These are phyloP conservation scores for Caenorhabditis sinica DNA, from an alignment of 2,888 invertebrate species.

Conservation along the genomic window DNA sequence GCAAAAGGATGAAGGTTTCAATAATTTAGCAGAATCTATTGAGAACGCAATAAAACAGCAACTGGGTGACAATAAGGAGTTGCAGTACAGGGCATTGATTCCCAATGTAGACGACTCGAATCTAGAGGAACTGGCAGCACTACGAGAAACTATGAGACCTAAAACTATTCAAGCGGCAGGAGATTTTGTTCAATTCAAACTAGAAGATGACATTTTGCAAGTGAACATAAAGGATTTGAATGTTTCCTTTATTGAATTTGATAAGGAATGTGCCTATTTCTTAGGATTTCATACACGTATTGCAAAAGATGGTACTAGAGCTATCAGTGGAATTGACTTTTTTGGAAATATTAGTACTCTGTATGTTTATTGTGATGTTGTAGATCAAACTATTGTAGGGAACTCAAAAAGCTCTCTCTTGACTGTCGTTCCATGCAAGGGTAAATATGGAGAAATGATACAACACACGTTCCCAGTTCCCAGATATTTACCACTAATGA, in stretches of 20 bases:
- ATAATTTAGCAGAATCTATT: background rate
- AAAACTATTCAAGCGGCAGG: background rate
- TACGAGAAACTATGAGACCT: background rate
- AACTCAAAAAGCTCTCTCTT: conserved; percentile 15
- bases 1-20: background rate
- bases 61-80: background rate
- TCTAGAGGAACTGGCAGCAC: background rate
- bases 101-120: background rate
- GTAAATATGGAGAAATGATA: conserved; percentile 33
- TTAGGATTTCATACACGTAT: conserved; percentile 20
- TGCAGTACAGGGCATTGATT: background rate
- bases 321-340: conserved; percentile 14
- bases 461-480: conserved; percentile 25
- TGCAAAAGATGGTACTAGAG: background rate
- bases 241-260: conserved; percentile 16
- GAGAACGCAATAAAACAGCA: background rate
- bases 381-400: conserved; percentile 34
- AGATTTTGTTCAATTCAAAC: background rate
- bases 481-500: conserved; percentile 25
- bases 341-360: conserved; percentile 30
- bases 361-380: conserved; percentile 38
- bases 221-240: background rate
- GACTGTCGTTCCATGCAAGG: conserved; percentile 25
- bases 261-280: conserved; percentile 31
- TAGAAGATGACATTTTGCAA: conserved; percentile 4